Base-by-base conservation (phyloP, 2,797 vertebrate genomes). In the Chromobotia macracanthus region DNA sequence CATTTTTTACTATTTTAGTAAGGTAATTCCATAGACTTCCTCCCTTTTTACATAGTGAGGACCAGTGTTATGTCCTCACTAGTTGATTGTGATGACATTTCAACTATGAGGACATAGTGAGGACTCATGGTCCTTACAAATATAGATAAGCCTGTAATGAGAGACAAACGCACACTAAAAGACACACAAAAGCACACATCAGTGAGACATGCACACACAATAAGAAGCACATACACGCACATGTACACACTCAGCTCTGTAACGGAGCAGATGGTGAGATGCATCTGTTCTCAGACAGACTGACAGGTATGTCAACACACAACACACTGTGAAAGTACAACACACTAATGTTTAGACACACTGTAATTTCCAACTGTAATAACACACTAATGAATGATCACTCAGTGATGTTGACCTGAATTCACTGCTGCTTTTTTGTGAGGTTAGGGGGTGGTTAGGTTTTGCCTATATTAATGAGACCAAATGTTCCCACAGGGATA, bases 261-360 rank as follows among this genome's bases (percentile, higher is more conserved):
- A 86, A 86, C 85, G 12, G 89, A 92, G 88, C 92, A 93, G 91
- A 93, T 93, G 92, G 92, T 87, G 82, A 89, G 87, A 89, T 38
- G 1, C 87, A 88, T 89, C 87, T 84, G 85, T 67, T 35, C 88
- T 87, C 87, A 90, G 87, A 90, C 88, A 86, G 84, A 79, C 80
- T 89, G 84, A 80, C 80, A 88, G 83, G 89, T 80, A 87, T 91
- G 91, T 87, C 88, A 91, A 84, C 84, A 87, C 83, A 66, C 46
- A 69, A 21, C 79, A 80, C 83, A 73, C 83, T 82, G 84, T 86
- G 82, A 80, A 80, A 82, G 75, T 35, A 23, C 19, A 72, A 61
- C 60, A 70, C 25, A 60, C 61, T 35, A 55, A 46, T 61, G 28
- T 60, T 60, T 41, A 21, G 23, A 48, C 67, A 76, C 77, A 48